Conservation (phyloP, 2,888 invertebrate species). For the Ochropleura leucogaster region DNA sequence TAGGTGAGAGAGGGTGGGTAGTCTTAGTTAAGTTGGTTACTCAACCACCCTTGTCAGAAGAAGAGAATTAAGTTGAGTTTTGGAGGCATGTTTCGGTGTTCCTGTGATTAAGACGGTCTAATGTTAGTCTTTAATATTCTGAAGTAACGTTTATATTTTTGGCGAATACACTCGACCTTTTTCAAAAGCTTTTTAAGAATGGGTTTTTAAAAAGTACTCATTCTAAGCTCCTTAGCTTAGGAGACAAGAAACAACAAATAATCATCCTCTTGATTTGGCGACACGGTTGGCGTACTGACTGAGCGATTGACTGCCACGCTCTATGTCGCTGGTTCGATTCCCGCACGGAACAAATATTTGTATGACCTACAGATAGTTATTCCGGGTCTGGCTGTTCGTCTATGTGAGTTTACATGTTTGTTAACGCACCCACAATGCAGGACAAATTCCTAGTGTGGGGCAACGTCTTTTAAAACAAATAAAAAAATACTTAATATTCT, state of each 20-base stretch:
- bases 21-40: conserved; percentile 37
- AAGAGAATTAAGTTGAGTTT: conserved; percentile 63
- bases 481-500: too few species aligned
- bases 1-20: background rate
- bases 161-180: background rate
- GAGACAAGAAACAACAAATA: background rate
- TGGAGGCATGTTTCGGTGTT: conserved; percentile 53
- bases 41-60: conserved; percentile 60
- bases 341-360: too few species aligned
- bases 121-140: conserved; percentile 40
- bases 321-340: too few species aligned
- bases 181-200: background rate
- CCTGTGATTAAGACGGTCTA: conserved; percentile 49
- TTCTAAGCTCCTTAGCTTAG: too few species aligned
- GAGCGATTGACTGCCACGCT: background rate
- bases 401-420: too few species aligned
- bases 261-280: background rate
- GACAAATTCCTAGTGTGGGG: too few species aligned
- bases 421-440: too few species aligned
- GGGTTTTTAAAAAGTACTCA: background rate
- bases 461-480: too few species aligned
- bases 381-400: too few species aligned
- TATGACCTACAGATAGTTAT: too few species aligned
- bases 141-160: conserved; percentile 13
- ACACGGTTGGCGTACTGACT: too few species aligned